Evolutionary conservation across 2,797 vertebrate genomes (phyloP).

Genomic region (Eulemur mongoz): DNA sequence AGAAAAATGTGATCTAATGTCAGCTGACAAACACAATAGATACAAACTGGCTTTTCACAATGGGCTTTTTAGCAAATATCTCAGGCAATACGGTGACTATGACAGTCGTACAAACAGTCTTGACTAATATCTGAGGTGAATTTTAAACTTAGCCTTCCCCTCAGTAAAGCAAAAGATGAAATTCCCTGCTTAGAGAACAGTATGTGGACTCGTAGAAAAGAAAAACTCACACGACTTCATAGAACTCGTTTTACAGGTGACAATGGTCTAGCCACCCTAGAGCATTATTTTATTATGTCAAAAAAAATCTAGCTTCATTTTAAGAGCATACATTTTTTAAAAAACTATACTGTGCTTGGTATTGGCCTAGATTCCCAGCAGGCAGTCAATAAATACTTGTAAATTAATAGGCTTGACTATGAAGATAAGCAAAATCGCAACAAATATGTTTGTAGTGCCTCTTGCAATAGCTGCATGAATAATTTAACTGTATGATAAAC

Average conservation of each 20-base stretch:
- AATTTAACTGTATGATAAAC: background rate
- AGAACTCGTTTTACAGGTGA: background rate
- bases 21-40: slow-evolving; percentile 47
- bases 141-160: slow-evolving; percentile 13
- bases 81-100: background rate
- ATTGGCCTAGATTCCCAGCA: background rate
- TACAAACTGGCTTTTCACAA: slow-evolving; percentile 3
- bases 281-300: background rate
- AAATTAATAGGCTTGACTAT: background rate
- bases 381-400: background rate
- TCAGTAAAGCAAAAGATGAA: background rate
- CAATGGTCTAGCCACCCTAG: background rate
- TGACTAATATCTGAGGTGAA: background rate
- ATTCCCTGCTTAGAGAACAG: slow-evolving; percentile 11
- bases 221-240: background rate
- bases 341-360: background rate
- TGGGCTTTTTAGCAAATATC: slow-evolving; percentile 22
- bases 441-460: background rate
- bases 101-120: background rate
- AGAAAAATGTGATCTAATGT: slow-evolving; percentile 56
- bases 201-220: background rate
- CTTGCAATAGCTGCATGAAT: background rate
- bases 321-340: background rate
- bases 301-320: background rate
- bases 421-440: background rate